Evolutionary conservation across 2,113 vertebrate genomes (phyloP).

Genomic region (Panthera leo): DNA sequence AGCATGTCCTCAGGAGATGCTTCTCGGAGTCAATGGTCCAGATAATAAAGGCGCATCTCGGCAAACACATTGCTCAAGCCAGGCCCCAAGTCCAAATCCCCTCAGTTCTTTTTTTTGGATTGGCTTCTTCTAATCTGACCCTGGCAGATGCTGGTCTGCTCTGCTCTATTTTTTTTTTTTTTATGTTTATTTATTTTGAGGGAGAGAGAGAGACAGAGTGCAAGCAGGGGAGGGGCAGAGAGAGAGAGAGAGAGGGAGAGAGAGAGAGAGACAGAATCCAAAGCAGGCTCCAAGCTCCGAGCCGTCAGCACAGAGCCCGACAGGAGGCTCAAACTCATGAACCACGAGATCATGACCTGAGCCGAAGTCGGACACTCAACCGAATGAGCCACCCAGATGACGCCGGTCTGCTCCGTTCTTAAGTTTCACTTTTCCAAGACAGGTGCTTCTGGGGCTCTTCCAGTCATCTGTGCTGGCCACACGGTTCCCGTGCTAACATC

Average conservation of each 20-base stretch:
- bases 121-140: background rate
- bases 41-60: rapidly evolving
- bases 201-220: too few relatives aligned
- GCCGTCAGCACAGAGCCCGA: too few relatives aligned
- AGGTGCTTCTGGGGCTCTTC: background rate
- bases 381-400: too few relatives aligned
- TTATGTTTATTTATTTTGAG: too few relatives aligned
- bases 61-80: rapidly evolving
- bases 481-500: rapidly evolving
- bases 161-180: background rate
- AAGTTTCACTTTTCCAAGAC: background rate
- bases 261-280: too few relatives aligned
- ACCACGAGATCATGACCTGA: too few relatives aligned
- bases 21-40: rapidly evolving
- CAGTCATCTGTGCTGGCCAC: background rate
- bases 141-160: background rate
- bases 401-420: background rate
- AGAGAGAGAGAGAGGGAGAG: too few relatives aligned
- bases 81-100: background rate
- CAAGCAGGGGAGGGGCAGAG: too few relatives aligned
- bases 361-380: too few relatives aligned
- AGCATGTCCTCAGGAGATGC: background rate
- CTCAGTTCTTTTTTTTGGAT: background rate
- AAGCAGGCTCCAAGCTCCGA: too few relatives aligned
- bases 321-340: too few relatives aligned